Evolutionary conservation across 2,113 vertebrate genomes (phyloP), one percentile per base, ranked within the genome.

Genomic region (Oreochromis tanganicae): DNA sequence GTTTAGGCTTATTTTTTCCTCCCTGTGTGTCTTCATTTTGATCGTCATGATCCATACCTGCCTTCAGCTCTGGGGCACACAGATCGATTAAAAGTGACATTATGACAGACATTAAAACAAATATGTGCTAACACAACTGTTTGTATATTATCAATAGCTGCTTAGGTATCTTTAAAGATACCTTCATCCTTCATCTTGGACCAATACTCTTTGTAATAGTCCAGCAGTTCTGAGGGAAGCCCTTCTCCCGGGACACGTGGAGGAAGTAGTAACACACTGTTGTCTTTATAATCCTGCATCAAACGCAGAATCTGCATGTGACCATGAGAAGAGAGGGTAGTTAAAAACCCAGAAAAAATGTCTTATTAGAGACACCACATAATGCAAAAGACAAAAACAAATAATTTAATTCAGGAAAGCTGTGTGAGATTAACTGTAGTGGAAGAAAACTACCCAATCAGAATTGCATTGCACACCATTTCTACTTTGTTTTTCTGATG

Each of bases 221-320:
- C 96, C 1, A 97, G 91, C 27, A 99, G 54, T 87, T 99, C 98
- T 1, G 80, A 52, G 4, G 98, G 97, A 48, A 99, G 96, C 52
- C 92, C 94, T 83, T 97, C 97, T 4, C 98, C 98, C 0, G 97
- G 93, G 2, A 56, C n/a, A 0, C 97, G 97, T 0, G 96, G 96
- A 3, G 98, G 98, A 80, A 99, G 93, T 84, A 98, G 85, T 54
- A 99, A 88, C 2, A 87, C 91, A 29, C 97, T 96, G 38, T 93
- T 94, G 43, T 93, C 85, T 61, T 97, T 92, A 0, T 97, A 98
- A 29, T 96, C 97, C 80, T 96, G 96, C 85, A 97, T 83, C 71
- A 78, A 79, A 5, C 91, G 92, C 83, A 99, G 92, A 48, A 98
- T 96, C 98, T 99, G 21, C 21, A 73, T 17, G 24, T 29, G 41